Evolutionary conservation across 2,797 vertebrate species (phyloP), one percentile per base, ranked within the genome.

Genomic region (Melanotaenia boesemani): DNA sequence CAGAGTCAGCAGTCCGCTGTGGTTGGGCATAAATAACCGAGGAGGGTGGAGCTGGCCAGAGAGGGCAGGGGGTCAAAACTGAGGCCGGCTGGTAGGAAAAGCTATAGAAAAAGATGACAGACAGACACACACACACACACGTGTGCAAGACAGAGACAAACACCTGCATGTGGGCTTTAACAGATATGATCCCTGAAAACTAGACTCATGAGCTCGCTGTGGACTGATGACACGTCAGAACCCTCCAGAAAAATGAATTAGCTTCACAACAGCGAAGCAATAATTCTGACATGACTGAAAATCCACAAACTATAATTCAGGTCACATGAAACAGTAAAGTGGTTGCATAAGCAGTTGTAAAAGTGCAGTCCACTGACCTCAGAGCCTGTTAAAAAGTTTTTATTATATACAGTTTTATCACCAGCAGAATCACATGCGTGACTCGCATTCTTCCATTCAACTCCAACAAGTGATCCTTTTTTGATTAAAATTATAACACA

Each of bases 321-420:
- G 20, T 63, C 63, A 71, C 55, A 60, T 41, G 30, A 78, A 34
- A 44, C 63, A 48, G n/a, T 52, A 15, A 56, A 62, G 50, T n/a
- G 10, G 22, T 74, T 79, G 26, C 55, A 82, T 70, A 76, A 74
- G 63, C 15, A 16, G 75, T 15, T 56, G 64, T 73, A 79, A 83
- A 81, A 59, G 59, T 37, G 18, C 41, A 6, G 44, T 26, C 16
- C 12, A 2, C 63, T 32, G 63, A 67, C 60, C 61, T 63, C 70
- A 65, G 59, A 66, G 36, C 37, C 39, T 46, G 48, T 68, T 70
- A 62, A 72, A 74, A 48, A 46, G 36, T 68, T 72, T 83, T 70
- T 28, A 37, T 28, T 16, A 48, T 46, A 60, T 18, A n/a, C 70
- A 46, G 54, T 44, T 10, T 52, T 24, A 64, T 15, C 60, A 50